Evolutionary conservation across 1,140 invertebrate genomes (phyloP), one percentile per base, ranked within the genome.

Genomic region (Thrips palmi): DNA sequence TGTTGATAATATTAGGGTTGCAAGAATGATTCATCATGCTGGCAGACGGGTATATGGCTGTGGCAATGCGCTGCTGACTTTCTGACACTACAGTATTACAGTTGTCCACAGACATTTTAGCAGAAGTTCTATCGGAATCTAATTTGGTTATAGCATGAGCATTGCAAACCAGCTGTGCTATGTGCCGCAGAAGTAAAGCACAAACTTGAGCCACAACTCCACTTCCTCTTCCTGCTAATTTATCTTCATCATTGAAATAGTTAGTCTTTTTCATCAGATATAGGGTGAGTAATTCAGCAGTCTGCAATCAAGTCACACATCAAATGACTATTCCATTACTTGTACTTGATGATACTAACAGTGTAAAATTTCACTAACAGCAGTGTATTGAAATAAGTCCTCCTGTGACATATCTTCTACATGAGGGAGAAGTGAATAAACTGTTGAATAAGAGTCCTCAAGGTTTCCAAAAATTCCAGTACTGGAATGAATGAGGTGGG

Each of bases 21-120:
- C 86, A 91, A 10, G 82, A 83, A 62, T 91, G 86, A 57, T 91
- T 91, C 73, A 89, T 77, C 61, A 89, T 74, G 50, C 80, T 82
- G 7, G 77, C 74, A n/a, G 80, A 76, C 0, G 82, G 80, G 60
- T 83, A 91, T 50, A 89, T 82, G 1, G 77, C 86, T 19, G 79
- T 80, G 8, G 77, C 82, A 25, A 83, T 59, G 25, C 74, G 63
- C n/a, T 68, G 62, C 51, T 80, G 65, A 33, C 42, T 45, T 42
- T 56, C 54, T 37, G 47, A 50, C 22, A 54, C 52, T 15, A 43
- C 44, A 27, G 12, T 12, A 4, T 15, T 18, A 18, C 17, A 18
- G 11, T 47, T 23, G 17, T 43, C 35, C 10, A 27, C 27, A 27
- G 24, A 29, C 11, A 18, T 28, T 14, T 24, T 25, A 37, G 37